phyloP scores from a whole-genome alignment of 2,888 invertebrate genomes.

The Dilophus febrilis region DNA sequence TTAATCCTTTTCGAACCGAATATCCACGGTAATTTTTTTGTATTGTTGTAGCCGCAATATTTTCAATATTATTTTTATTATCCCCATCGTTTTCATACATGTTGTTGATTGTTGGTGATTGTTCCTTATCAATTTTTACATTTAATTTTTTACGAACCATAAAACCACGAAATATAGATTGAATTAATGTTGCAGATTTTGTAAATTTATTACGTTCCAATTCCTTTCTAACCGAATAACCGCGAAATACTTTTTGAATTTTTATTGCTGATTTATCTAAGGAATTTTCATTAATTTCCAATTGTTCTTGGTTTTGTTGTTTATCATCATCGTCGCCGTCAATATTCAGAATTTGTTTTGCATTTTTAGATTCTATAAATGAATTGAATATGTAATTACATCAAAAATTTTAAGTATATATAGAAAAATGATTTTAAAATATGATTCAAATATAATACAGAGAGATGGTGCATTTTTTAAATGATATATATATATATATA shows the following conservation, averaged over 20 bases:
- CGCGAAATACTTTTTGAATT: conserved; percentile 5
- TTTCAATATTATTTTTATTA: not conserved
- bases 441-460: too few relatives aligned
- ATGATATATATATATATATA: too few relatives aligned
- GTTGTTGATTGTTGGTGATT: not conserved
- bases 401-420: too few relatives aligned
- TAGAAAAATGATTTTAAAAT: too few relatives aligned
- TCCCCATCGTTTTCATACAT: not conserved
- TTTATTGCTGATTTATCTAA: conserved; percentile 5
- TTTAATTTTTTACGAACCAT: not conserved
- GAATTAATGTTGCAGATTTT: conserved; percentile 6
- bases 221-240: not conserved
- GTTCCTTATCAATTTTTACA: not conserved
- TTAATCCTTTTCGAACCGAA: not conserved
- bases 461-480: too few relatives aligned
- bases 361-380: too few relatives aligned
- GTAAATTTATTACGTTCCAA: not conserved
- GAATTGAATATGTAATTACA: too few relatives aligned
- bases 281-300: not conserved
- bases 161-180: conserved; percentile 1
- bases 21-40: conserved; percentile 8
- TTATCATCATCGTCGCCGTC: not conserved
- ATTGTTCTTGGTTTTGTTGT: not conserved
- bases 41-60: conserved; percentile 8
- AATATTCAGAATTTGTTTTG: not conserved